Evolutionary conservation across 1,140 invertebrate species (phyloP).

Genomic region (Mactra quadrangularis): DNA sequence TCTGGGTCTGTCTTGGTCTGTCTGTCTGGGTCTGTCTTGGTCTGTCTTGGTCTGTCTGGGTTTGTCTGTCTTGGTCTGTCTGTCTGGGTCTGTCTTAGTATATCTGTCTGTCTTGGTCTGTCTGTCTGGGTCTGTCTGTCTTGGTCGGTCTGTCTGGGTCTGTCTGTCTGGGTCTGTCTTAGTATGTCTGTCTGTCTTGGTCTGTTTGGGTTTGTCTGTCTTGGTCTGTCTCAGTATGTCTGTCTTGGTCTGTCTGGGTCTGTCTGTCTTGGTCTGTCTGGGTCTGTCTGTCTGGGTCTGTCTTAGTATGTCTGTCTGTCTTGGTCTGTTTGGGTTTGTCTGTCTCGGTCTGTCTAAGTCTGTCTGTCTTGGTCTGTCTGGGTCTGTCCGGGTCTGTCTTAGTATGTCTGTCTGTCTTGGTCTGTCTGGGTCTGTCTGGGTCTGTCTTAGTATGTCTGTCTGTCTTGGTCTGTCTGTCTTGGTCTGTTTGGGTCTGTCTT

Average conservation of each 20-base stretch:
- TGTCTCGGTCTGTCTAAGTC: background rate
- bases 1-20: conserved; percentile 15
- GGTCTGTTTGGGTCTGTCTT: no score
- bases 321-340: conserved; percentile 1
- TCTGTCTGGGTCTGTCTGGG: no score
- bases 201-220: background rate
- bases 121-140: conserved; percentile 5
- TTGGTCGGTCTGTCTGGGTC: background rate
- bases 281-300: no score
- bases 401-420: no score
- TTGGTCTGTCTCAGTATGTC: background rate
- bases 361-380: no score
- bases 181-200: background rate
- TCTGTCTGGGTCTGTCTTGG: background rate
- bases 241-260: background rate
- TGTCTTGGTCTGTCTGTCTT: no score
- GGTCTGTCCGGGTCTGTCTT: no score
- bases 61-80: conserved; percentile 7
- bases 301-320: no score
- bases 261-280: no score
- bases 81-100: background rate
- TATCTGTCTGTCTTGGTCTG: conserved; percentile 29
- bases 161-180: background rate
- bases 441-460: no score
- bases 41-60: conserved; percentile 13